Evolutionary conservation across 2,888 invertebrate genomes (phyloP), one percentile per base, ranked within the genome.

Genomic region (Ectemnius cavifrons): DNA sequence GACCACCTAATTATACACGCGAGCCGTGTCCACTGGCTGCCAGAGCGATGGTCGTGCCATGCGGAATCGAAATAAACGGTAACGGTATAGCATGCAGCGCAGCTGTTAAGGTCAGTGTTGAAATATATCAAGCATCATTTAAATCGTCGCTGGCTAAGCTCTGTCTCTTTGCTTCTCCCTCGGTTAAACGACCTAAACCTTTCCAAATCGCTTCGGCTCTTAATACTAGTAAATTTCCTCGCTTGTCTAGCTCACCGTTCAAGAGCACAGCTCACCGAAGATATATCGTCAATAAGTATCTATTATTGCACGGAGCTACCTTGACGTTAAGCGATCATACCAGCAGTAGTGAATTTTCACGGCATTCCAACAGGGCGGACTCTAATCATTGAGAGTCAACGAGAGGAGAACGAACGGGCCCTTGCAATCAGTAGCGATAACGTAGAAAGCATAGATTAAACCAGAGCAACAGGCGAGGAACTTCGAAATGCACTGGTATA

Each of bases 211-310:
- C 52, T 52, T 16, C 16, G 16, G 8, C 52, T 52, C 16, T 52
- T 52, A 14, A 52, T 52, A 16, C 52, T 59, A 59, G 6, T 14
- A 27, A 59, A 13, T 79, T 73, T 67, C 73, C 16, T 6, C 0
- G n/a, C 52, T 52, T 52, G 52, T 52, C 52, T 52, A 1, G 16
- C n/a, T 11, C 0, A 16, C 52, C 8, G 23, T 64, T 78, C 47
- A 14, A 14, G 14, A 14, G 23, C 23, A 23, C 23, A 23, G 23
- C 23, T 23, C 23, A 3, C 23, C 23, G 23, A 23, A 23, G 52
- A 16, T 52, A 52, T 52, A 16, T 13, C 8, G 3, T 5, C 52
- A 16, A 52, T 16, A 14, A 52, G 14, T 16, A 16, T 52, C 52
- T 52, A 52, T 52, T 52, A 37, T 52, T 52, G 16, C 14, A 14